phyloP scores from a whole-genome alignment of 1,140 invertebrate genomes.

The Hycleus phaleratus region DNA sequence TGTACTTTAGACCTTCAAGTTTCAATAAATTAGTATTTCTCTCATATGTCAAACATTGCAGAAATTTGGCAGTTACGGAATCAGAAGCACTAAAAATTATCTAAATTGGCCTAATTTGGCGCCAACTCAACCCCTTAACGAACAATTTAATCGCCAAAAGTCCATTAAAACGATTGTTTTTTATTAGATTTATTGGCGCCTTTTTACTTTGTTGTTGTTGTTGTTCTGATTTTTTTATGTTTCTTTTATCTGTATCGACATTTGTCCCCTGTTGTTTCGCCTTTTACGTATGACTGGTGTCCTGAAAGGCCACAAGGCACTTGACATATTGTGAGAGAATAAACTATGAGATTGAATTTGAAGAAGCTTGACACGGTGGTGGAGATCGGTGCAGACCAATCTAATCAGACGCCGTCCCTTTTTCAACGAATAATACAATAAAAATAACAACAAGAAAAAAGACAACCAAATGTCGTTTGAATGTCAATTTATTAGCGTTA shows the following conservation, averaged over 20 bases:
- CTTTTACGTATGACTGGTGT: conserved; percentile 15
- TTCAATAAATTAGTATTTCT: too few species aligned
- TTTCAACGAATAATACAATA: too few species aligned
- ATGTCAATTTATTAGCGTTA: too few species aligned
- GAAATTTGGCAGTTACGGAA: too few species aligned
- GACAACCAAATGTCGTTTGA: not conserved
- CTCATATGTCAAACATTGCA: too few species aligned
- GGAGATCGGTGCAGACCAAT: conserved; percentile 2
- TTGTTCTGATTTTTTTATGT: too few species aligned
- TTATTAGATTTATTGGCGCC: conserved; percentile 16
- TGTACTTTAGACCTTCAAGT: too few species aligned
- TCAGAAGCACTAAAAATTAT: too few species aligned
- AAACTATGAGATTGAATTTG: conserved; percentile 17
- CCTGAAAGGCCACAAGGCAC: conserved; percentile 1
- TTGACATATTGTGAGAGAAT: conserved; percentile 15
- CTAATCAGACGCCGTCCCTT: conserved; percentile 11
- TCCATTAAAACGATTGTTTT: conserved; percentile 18
- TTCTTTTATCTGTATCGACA: too few species aligned
- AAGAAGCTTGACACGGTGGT: conserved; percentile 6
- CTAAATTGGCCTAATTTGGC: too few species aligned
- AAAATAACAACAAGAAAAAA: too few species aligned
- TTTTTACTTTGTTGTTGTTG: too few species aligned
- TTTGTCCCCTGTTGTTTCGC: conserved; percentile 2
- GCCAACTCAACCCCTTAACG: not conserved
- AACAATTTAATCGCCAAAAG: conserved; percentile 17